Conservation (phyloP, 2,888 invertebrate species). For the Linnaemya vulpina region DNA sequence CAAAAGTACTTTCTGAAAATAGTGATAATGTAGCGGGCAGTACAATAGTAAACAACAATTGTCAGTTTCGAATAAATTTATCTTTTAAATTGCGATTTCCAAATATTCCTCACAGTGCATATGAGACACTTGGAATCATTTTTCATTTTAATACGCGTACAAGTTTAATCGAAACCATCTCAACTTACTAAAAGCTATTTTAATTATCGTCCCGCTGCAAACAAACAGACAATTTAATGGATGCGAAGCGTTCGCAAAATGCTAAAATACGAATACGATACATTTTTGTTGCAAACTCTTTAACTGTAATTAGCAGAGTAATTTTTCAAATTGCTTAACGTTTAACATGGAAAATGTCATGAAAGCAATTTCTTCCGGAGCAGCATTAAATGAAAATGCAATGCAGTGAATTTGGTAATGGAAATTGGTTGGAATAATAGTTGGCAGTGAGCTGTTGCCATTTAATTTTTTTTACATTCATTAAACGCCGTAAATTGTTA, state of each 20-base stretch:
- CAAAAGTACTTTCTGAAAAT: no score
- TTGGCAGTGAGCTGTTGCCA: neutral
- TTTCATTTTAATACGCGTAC: neutral
- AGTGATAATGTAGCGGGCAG: no score
- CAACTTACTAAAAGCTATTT: neutral
- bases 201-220: neutral
- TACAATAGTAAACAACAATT: no score
- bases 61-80: neutral
- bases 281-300: neutral
- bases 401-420: neutral
- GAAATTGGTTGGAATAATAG: neutral
- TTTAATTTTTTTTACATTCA: no score
- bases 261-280: neutral
- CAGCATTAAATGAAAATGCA: neutral
- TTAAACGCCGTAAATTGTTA: no score
- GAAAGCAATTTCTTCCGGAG: neutral
- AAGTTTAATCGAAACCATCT: neutral
- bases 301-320: slow-evolving; percentile 3
- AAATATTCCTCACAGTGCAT: neutral
- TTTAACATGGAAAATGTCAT: slow-evolving; percentile 15
- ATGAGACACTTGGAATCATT: neutral
- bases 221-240: neutral
- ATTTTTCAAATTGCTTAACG: slow-evolving; percentile 27
- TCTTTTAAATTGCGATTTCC: neutral
- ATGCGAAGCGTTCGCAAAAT: neutral